Evolutionary conservation across 2,797 vertebrate species (phyloP), one percentile per base, ranked within the genome.

Genomic region (Rhinichthys osculus): DNA sequence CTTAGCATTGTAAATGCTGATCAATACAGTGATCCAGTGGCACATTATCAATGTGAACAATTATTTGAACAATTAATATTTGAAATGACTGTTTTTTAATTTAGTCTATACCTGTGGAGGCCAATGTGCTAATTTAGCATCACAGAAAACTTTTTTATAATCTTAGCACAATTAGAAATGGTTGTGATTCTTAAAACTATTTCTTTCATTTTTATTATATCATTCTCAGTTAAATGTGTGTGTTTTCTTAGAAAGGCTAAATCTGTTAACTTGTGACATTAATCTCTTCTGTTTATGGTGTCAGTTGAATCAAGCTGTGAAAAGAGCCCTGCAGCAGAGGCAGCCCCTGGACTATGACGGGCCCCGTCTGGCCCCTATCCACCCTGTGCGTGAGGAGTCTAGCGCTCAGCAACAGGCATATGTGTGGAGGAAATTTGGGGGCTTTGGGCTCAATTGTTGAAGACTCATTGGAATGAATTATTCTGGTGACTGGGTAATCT

Each of bases 221-320:
- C 3, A 84, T 44, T 42, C 50, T 35, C 52, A 59, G 66, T 57
- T 78, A 59, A 85, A 71, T 57, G 13, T 85, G 13, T 74, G n/a
- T 62, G 35, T 70, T 59, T 85, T 78, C 52, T 70, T 13, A 11
- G 76, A 70, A 78, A 57, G 35, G 17, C n/a, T 23, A 42, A 84
- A 57, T 78, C 11, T 85, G n/a, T 35, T 42, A 79, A 73, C 19
- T 6, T 47, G 81, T 27, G 7, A 79, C 72, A 14, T 87, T 35
- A 74, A 82, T 72, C 38, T 78, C 82, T 83, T 87, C 35, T 88
- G 69, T 87, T 78, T 35, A 78, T 78, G 88, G 21, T 81, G 35
- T 50, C 87, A 93, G 93, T 85, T 90, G 30, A 87, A 84, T 69
- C 74, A 85, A 30, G 78, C 76, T 0, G 70, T 91, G 70, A 89